Base-by-base conservation (phyloP, 2,888 invertebrate species). In the Dolichopus griseipennis region DNA sequence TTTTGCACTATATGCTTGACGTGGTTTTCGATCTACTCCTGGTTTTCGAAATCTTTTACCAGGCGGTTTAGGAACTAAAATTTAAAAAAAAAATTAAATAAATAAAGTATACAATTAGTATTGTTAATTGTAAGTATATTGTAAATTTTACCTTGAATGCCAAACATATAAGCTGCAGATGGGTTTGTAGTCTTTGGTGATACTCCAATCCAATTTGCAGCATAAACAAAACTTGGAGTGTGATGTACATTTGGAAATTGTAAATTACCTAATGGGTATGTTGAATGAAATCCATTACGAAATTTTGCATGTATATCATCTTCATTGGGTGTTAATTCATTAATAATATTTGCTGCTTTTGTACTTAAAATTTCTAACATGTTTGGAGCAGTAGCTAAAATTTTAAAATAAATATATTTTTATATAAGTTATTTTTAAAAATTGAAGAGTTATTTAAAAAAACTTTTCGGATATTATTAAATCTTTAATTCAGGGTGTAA, bases 1-100 rank as follows among this genome's bases (percentile, higher is more conserved):
- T 77, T 93, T 93, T 0, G 95, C 92, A 77, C 95, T 96, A 84
- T 97, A 97, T 0, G 97, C 97, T 82, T 97, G 97, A 3, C 97
- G 85, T 0, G 97, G 97, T 78, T 97, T 97, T 15, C 97, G 83
- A 78, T 97, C 97, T 18, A 94, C 87, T 0, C 93, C 94, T 0
- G 93, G 90, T 78, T 95, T 92, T 37, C 96, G 85, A 0, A 91
- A 90, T 74, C 95, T 84, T 75, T 95, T 86, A 66, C 87, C 91
- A 72, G 86, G 85, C 72, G 90, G 88, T 81, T 93, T 93, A 27
- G 93, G 91, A 74, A 90, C 92, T 92, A 82, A 83, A 67, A 71
- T 69, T 70, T 66, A 67, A 68, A 61, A 41, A 12, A 43, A 66
- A 27, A 34, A 64, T 64, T 62, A 65, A 7, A 41, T 62, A 65